These are phyloP conservation scores for Epizoanthus scotinus DNA, from an alignment of 92 coral and sea anemone species.

Conservation along the genomic window DNA sequence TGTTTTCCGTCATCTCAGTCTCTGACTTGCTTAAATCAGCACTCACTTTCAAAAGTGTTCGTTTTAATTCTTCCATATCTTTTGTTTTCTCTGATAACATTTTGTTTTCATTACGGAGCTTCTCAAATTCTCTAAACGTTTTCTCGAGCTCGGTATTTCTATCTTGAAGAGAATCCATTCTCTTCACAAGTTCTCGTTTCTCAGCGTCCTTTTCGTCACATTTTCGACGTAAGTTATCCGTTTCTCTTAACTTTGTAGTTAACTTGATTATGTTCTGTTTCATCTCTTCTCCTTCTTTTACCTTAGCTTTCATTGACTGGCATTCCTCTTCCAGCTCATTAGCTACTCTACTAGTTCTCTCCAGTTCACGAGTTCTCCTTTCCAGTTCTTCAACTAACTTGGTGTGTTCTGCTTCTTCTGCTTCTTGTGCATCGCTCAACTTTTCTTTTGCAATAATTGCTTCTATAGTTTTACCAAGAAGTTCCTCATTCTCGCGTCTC, in stretches of 20 bases:
- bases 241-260: slow-evolving; percentile 73
- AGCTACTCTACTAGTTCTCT: slow-evolving; percentile 31
- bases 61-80: slow-evolving; percentile 55
- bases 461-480: slow-evolving; percentile 43
- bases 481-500: slow-evolving; percentile 47
- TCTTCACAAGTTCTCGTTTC: slow-evolving; percentile 37
- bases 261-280: slow-evolving; percentile 67
- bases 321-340: slow-evolving; percentile 46
- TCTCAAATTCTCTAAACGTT: slow-evolving; percentile 59
- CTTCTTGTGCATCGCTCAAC: slow-evolving; percentile 39
- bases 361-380: slow-evolving; percentile 44
- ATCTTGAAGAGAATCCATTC: slow-evolving; percentile 47
- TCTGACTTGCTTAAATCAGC: slow-evolving; percentile 36
- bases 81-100: slow-evolving; percentile 38
- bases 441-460: slow-evolving; percentile 43
- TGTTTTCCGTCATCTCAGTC: not conserved
- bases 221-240: slow-evolving; percentile 54
- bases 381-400: slow-evolving; percentile 48
- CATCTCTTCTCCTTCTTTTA: slow-evolving; percentile 71
- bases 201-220: slow-evolving; percentile 56
- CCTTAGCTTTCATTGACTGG: slow-evolving; percentile 45
- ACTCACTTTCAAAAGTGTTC: slow-evolving; percentile 23
- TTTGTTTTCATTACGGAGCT: slow-evolving; percentile 23
- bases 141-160: slow-evolving; percentile 71
- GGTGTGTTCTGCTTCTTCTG: slow-evolving; percentile 43